Evolutionary conservation across 1,140 invertebrate species (phyloP), one percentile per base, ranked within the genome.

Genomic region (Protaetia brevitarsis): DNA sequence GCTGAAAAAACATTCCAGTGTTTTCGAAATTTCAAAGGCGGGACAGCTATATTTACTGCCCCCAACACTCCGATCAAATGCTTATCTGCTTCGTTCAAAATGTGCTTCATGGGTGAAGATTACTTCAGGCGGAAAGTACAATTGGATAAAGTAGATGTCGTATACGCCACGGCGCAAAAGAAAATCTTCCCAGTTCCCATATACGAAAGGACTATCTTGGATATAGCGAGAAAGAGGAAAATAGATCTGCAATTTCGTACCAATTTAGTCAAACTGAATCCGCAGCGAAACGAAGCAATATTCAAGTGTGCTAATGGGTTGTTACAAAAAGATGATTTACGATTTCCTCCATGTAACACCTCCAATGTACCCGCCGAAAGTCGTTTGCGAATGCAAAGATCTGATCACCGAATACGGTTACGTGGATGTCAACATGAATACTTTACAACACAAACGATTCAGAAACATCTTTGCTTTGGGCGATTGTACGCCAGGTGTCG

Each of bases 391-490:
- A 16, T 83, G 83, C 34, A 79, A 80, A 56, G 69, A 81, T 2
- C 78, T 97, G 23, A 83, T 84, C 0, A 91, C 90, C 67, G 79
- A 81, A 51, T 73, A 81, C 10, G 94, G 93, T 2, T 97, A 87
- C 77, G 81, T 97, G 0, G 82, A 86, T 65, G 88, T 97, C 0
- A 81, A 95, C 78, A 87, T 89, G 72, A 76, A 85, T 66, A 96
- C 94, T 0, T 77, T 99, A 21, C 93, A 92, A 72, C 94, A 97
- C 76, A 80, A 76, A 0, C 86, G 80, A 51, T 98, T 89, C 80
- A 72, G 80, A 2, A 99, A 99, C 80, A 84, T 99, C 27, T 99
- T 95, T 82, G 94, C 91, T 3, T 83, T 99, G 36, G 97, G 97
- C 0, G 97, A 99, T 76, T 98, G 95, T 73, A 89, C 88, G 0